A percentile compares a stretch with the other conserved stretches of the same genome.
phyloP scores from a whole-genome alignment of 2,888 invertebrate species.

The Melanostoma scalare region DNA sequence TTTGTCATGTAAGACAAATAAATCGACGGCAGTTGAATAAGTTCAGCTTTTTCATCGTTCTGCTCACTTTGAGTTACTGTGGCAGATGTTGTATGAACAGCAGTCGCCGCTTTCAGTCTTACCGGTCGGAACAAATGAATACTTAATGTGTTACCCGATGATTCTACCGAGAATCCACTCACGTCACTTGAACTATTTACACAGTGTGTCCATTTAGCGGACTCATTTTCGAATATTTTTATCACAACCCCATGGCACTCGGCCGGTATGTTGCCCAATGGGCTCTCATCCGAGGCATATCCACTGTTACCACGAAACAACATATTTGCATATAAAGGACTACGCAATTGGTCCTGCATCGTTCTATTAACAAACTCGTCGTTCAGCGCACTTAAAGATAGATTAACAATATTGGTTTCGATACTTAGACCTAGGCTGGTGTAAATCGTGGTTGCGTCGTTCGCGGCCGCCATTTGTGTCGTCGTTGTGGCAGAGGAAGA shows the following conservation, averaged over 20 bases:
- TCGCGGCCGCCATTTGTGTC: conserved; percentile 48
- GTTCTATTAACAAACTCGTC: conserved; percentile 60
- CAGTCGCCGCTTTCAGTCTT: conserved; percentile 44
- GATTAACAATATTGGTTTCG: conserved; percentile 75
- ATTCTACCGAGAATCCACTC: conserved; percentile 76
- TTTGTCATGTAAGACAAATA: conserved; percentile 86
- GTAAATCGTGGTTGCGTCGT: conserved; percentile 74
- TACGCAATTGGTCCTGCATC: conserved; percentile 40
- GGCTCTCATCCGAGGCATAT: conserved; percentile 62
- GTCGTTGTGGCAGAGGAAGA: conserved; percentile 50
- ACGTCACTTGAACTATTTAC: conserved; percentile 74
- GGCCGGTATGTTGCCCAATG: conserved; percentile 58
- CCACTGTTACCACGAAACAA: conserved; percentile 49
- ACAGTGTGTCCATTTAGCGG: conserved; percentile 77
- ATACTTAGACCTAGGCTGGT: conserved; percentile 74
- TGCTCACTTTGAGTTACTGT: neutral
- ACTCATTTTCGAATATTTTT: conserved; percentile 76
- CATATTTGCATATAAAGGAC: conserved; percentile 33
- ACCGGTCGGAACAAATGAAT: conserved; percentile 75
- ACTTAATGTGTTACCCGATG: conserved; percentile 76
- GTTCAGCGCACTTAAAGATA: conserved; percentile 73
- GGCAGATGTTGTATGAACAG: neutral
- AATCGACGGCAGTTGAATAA: conserved; percentile 82
- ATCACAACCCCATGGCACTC: conserved; percentile 76
- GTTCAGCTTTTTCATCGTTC: neutral